Base-by-base conservation (phyloP, 2,797 vertebrate species). In the Iguana delicatissima region DNA sequence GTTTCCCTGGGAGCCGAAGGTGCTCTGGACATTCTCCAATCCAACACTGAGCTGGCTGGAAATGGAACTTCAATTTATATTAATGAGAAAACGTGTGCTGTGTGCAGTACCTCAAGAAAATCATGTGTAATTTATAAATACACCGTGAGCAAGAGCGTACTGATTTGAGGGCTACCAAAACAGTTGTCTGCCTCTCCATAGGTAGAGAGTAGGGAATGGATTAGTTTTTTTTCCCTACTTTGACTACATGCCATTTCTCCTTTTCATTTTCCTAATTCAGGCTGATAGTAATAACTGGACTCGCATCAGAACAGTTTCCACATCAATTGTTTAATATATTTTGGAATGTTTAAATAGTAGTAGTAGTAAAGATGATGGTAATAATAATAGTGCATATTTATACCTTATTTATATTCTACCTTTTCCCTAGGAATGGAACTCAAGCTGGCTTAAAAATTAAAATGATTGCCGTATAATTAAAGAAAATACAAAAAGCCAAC, bases 61-160 rank as follows among this genome's bases (percentile, higher is more conserved):
- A 88, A 59, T 76, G 80, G 32, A 94, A 94, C 88, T 94, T 81
- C 80, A 83, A 10, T 92, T 89, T 95, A 26, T 92, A 90, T 92
- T 95, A 93, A 95, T 92, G 89, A 94, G 85, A 64, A 67, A 87
- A 83, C 73, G 72, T 50, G 85, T 93, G 90, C 85, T 57, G 93
- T 90, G 52, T 91, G 59, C 81, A n/a, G 84, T 89, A 92, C 80
- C 82, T 42, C 91, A 89, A 83, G 82, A 80, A 89, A 89, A 73
- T 85, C 85, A 93, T 91, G 80, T 79, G 10, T 80, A 7, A 38
- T 79, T 50, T 84, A 57, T 89, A 3, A 62, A 59, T 84, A 89
- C 74, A 38, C 74, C 64, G 5, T 24, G 52, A 84, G 13, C 52
- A 86, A 83, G 88, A 73, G 22, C 80, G 62, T 32, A 76, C 59